phyloP scores from a whole-genome alignment of 2,113 vertebrate genomes.

The Neogale vison region DNA sequence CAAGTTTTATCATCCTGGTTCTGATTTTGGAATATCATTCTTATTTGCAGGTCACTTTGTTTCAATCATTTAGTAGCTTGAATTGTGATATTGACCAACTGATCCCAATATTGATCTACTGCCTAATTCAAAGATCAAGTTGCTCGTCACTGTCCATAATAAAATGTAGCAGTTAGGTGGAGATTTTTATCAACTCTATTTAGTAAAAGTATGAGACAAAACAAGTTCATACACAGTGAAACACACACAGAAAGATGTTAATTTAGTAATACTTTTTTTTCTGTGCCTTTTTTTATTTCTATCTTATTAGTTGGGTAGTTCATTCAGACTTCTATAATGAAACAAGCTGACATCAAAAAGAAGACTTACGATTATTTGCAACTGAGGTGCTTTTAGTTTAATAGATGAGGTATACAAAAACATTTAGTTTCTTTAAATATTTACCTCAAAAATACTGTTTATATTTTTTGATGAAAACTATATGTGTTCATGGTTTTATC shows the following conservation, averaged over 20 bases:
- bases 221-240: background rate
- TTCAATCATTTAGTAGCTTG: slow-evolving; percentile 12
- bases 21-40: slow-evolving; percentile 69
- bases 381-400: slow-evolving; percentile 38
- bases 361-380: slow-evolving; percentile 14
- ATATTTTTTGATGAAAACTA: slow-evolving; percentile 44
- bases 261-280: background rate
- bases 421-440: slow-evolving; percentile 37
- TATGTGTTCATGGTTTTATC: slow-evolving; percentile 13
- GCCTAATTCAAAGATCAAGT: background rate
- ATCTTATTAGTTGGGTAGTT: background rate
- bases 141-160: background rate
- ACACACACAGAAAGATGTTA: background rate
- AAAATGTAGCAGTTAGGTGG: background rate
- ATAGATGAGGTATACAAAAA: background rate
- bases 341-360: background rate
- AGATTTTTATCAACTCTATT: background rate
- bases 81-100: slow-evolving; percentile 74
- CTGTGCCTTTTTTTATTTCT: background rate
- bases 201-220: background rate
- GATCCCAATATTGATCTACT: slow-evolving; percentile 64
- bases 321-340: background rate
- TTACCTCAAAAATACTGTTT: slow-evolving; percentile 31
- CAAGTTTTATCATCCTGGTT: slow-evolving; percentile 65
- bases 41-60: slow-evolving; percentile 75